phyloP scores from a whole-genome alignment of 2,113 vertebrate species.

The Misgurnus mizolepis region DNA sequence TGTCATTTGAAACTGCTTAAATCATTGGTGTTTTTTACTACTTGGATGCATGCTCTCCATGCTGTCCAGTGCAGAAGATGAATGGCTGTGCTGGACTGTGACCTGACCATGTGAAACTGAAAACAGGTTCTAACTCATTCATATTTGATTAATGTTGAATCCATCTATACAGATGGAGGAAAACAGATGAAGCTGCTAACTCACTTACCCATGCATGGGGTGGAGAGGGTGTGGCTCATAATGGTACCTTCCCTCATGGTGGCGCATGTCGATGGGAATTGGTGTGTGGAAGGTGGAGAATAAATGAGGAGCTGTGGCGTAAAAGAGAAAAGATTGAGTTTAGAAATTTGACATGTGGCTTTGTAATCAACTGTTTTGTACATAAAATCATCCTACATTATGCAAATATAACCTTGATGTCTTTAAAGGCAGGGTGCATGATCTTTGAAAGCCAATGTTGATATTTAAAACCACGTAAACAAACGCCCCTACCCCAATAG shows the following conservation, averaged over 20 bases:
- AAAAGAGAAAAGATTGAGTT: conserved; percentile 9
- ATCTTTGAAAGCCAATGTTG: no score
- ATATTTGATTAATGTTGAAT: neutral
- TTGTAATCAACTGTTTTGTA: no score
- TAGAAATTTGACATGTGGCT: no score
- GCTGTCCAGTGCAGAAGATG: neutral
- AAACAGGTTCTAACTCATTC: neutral
- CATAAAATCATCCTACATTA: no score
- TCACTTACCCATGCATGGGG: conserved; percentile 89
- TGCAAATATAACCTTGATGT: no score
- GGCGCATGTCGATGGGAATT: conserved; percentile 94
- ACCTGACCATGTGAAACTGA: neutral
- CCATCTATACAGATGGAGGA: conserved; percentile 2
- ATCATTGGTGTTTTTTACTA: neutral
- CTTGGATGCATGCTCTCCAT: neutral
- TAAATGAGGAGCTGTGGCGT: conserved; percentile 83
- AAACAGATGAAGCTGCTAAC: neutral
- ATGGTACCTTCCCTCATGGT: conserved; percentile 97
- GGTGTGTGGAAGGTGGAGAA: conserved; percentile 93
- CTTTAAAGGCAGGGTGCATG: no score
- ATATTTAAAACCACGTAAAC: no score
- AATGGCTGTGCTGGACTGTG: neutral
- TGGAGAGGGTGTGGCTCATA: conserved; percentile 94
- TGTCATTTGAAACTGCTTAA: conserved; percentile 47
- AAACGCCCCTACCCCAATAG: no score